Evolutionary conservation across 37 sponge, comb jelly and placozoan genomes (phyloP).

Genomic region (Crambe crambe): DNA sequence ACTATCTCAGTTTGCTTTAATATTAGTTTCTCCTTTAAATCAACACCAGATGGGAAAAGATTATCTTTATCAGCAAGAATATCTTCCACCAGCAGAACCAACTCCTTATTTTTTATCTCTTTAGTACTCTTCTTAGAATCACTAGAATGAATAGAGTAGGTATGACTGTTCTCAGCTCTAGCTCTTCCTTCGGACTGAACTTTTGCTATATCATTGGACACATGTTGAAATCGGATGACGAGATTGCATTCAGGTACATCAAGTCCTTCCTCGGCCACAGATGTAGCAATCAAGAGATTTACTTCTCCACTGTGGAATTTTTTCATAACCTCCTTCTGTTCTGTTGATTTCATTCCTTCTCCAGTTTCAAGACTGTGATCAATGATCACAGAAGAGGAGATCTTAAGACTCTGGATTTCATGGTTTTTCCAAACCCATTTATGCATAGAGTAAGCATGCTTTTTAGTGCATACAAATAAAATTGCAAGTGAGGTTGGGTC

Average conservation of each 20-base stretch:
- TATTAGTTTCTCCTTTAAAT: not conserved
- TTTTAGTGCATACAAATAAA: constrained; percentile 54
- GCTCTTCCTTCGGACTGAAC: constrained; percentile 80
- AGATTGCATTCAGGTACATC: constrained; percentile 90
- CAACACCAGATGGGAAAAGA: constrained; percentile 15
- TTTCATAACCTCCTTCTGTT: constrained; percentile 67
- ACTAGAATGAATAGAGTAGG: constrained; percentile 27
- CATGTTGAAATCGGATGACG: constrained; percentile 80
- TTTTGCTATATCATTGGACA: constrained; percentile 77
- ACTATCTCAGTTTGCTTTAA: constrained; percentile 5
- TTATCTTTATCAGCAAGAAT: constrained; percentile 6
- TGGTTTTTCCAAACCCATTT: constrained; percentile 29
- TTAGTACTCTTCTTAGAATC: constrained; percentile 13
- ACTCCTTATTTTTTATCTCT: constrained; percentile 35
- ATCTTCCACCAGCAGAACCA: not conserved
- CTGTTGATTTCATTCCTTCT: constrained; percentile 55
- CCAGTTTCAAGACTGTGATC: constrained; percentile 50
- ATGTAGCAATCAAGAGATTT: constrained; percentile 91
- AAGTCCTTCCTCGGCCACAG: constrained; percentile 94
- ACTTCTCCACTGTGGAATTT: constrained; percentile 70
- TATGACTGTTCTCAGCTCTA: constrained; percentile 45
- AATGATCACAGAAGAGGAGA: constrained; percentile 22
- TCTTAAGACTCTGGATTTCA: not conserved
- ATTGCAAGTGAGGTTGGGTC: constrained; percentile 35
- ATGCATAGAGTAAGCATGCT: constrained; percentile 31